Conservation (phyloP, 2,113 vertebrate genomes). For the Uria aalge region DNA sequence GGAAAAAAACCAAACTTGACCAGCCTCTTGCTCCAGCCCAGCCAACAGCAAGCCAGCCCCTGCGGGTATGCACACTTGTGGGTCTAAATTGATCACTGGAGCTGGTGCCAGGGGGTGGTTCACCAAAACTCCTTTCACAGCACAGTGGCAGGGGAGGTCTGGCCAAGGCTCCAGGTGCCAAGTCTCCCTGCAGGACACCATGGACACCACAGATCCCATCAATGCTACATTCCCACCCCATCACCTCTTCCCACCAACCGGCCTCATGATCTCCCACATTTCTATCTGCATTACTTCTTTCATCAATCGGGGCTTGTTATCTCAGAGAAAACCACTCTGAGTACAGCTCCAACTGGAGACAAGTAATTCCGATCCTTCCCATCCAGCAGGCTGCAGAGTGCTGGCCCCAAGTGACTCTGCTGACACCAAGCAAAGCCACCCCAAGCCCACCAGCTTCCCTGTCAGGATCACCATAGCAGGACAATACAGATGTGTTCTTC, state of each 20-base stretch:
- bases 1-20: neutral
- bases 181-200: rapidly evolving
- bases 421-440: neutral
- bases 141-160: neutral
- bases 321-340: neutral
- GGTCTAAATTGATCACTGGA: neutral
- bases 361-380: neutral
- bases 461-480: neutral
- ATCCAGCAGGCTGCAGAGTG: neutral
- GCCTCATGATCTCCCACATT: neutral
- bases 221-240: neutral
- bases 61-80: neutral
- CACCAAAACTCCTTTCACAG: neutral
- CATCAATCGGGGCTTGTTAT: neutral
- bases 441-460: neutral
- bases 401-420: neutral
- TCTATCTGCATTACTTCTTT: neutral
- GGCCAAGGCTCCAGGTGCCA: neutral
- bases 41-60: neutral
- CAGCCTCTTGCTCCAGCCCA: neutral
- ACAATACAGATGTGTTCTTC: neutral
- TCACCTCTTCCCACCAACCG: neutral
- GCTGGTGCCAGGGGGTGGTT: neutral
- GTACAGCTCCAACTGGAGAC: neutral
- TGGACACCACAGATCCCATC: neutral